Evolutionary conservation across 2,888 invertebrate genomes (phyloP).

Genomic region (Axea sp.): DNA sequence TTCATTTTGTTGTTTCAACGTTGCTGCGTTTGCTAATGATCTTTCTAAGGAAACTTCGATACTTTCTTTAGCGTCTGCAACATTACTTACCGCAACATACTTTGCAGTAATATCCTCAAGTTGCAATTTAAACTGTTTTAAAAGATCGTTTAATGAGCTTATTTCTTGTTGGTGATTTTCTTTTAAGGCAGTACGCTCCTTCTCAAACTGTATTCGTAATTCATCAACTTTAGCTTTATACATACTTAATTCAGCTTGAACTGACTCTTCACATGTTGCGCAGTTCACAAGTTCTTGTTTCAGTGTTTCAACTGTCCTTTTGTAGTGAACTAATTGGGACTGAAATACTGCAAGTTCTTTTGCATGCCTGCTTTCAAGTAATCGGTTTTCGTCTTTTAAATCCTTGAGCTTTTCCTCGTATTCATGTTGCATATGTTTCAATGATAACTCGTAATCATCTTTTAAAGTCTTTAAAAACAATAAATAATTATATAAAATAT

Average conservation of each 20-base stretch:
- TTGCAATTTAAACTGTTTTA: constrained; percentile 72
- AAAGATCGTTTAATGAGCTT: constrained; percentile 71
- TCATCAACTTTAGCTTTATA: constrained; percentile 68
- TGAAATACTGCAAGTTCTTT: constrained; percentile 75
- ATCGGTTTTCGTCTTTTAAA: constrained; percentile 69
- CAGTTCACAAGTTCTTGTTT: constrained; percentile 72
- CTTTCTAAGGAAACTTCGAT: constrained; percentile 76
- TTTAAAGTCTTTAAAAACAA: constrained; percentile 65
- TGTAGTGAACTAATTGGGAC: constrained; percentile 71
- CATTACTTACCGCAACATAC: constrained; percentile 70
- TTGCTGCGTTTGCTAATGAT: constrained; percentile 69
- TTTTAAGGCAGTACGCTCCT: constrained; percentile 65
- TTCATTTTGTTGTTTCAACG: constrained; percentile 71
- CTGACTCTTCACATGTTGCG: constrained; percentile 67
- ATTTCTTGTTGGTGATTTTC: constrained; percentile 69
- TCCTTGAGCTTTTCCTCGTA: constrained; percentile 70
- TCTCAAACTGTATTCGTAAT: constrained; percentile 58
- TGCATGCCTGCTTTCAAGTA: constrained; percentile 72
- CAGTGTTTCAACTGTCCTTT: constrained; percentile 73
- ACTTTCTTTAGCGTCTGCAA: constrained; percentile 76
- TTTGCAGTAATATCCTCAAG: constrained; percentile 75
- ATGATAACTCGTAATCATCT: constrained; percentile 67
- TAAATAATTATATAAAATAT: constrained; percentile 7
- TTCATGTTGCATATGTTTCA: constrained; percentile 66
- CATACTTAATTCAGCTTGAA: constrained; percentile 66